Conservation (phyloP, 2,797 vertebrate species). For the Chiloscyllium punctatum region DNA sequence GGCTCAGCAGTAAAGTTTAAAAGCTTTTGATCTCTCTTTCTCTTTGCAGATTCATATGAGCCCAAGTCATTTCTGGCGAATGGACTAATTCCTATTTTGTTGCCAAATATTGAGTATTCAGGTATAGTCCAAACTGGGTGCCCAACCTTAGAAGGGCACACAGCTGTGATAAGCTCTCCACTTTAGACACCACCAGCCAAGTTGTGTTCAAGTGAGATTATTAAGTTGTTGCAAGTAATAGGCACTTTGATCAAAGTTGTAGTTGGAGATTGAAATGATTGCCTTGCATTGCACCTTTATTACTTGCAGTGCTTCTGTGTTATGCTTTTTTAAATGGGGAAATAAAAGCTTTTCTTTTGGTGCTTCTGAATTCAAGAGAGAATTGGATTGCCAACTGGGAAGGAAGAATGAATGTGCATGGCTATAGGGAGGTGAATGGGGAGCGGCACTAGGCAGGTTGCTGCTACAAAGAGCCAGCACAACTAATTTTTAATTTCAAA, state of each 20-base stretch:
- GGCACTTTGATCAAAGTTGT: neutral
- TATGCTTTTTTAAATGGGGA: neutral
- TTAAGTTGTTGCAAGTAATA: neutral
- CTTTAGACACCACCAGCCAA: no score
- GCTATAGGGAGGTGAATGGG: no score
- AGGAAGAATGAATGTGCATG: no score
- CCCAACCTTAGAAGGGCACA: neutral
- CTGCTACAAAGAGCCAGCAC: no score
- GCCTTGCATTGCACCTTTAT: neutral
- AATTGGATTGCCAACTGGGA: no score
- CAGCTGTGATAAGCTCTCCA: no score
- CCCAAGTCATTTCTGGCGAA: neutral
- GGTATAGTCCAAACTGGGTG: neutral
- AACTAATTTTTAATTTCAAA: no score
- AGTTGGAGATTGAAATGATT: neutral
- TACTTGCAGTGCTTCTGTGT: neutral
- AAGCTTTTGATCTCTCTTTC: no score
- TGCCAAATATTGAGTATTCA: neutral
- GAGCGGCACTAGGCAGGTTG: no score
- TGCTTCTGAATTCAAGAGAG: neutral
- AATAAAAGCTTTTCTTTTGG: neutral
- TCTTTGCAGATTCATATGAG: no score
- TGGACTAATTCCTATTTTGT: neutral
- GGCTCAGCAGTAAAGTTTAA: no score
- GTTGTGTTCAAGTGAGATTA: neutral